These are phyloP conservation scores for Myotis yumanensis DNA, from an alignment of 2,113 vertebrate species.

Conservation along the genomic window DNA sequence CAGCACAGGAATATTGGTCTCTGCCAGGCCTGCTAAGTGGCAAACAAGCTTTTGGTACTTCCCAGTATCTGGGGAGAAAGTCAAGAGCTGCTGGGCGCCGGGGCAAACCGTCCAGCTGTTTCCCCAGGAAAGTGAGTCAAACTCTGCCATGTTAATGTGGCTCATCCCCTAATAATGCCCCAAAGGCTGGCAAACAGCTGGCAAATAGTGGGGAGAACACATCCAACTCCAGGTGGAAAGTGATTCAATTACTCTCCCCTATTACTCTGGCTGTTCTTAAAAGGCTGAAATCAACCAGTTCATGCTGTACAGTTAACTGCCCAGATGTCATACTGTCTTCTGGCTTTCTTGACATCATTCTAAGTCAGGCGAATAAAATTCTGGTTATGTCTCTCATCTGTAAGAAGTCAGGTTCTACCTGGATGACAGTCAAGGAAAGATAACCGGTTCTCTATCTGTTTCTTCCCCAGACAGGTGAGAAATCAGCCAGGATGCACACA, in stretches of 20 bases:
- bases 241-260: conserved; percentile 62
- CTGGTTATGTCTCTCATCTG: not conserved
- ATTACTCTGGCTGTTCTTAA: conserved; percentile 41
- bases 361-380: conserved; percentile 44
- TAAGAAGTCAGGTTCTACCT: not conserved
- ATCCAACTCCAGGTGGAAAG: conserved; percentile 64
- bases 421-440: not conserved
- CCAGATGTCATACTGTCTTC: not conserved
- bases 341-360: not conserved
- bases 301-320: conserved; percentile 25
- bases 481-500: not conserved
- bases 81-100: conserved; percentile 34
- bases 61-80: not conserved
- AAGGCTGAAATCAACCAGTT: conserved; percentile 37
- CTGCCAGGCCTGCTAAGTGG: not conserved
- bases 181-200: conserved; percentile 74
- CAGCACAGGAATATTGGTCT: not conserved
- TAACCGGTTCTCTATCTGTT: not conserved
- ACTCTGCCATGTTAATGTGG: conserved; percentile 55
- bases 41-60: conserved; percentile 5
- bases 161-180: conserved; percentile 71
- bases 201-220: conserved; percentile 71
- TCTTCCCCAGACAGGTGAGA: not conserved
- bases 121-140: conserved; percentile 69
- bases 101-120: conserved; percentile 75